phyloP scores from a whole-genome alignment of 2,113 vertebrate species.

The Isurus oxyrinchus region DNA sequence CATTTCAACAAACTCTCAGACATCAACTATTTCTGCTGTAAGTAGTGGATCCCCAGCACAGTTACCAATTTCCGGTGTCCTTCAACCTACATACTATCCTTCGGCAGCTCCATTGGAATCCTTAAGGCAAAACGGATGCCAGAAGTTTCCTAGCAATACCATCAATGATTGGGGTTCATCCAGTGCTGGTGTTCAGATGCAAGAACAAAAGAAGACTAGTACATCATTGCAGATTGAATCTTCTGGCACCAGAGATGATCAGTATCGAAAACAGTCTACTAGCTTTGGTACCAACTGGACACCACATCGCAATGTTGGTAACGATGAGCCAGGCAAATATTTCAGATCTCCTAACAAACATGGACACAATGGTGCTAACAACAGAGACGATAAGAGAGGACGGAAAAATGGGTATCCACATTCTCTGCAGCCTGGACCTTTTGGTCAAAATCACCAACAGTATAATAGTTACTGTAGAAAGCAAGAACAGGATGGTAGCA shows the following conservation, averaged over 20 bases:
- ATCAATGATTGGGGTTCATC: constrained; percentile 37
- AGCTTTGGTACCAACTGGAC: constrained; percentile 28
- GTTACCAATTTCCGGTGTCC: constrained; percentile 25
- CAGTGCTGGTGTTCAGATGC: constrained; percentile 32
- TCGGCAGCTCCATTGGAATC: constrained; percentile 39
- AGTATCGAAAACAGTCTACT: background rate
- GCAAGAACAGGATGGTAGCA: constrained; percentile 36
- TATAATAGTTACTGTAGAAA: constrained; percentile 35
- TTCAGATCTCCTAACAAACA: constrained; percentile 42
- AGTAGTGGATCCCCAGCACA: constrained; percentile 30
- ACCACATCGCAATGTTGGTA: background rate
- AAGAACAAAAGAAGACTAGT: background rate
- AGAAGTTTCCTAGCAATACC: constrained; percentile 5
- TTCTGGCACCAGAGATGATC: background rate
- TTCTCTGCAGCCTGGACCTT: constrained; percentile 3
- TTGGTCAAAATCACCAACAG: constrained; percentile 21
- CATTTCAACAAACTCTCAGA: constrained; percentile 35
- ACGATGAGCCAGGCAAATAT: constrained; percentile 39
- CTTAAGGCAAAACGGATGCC: constrained; percentile 42
- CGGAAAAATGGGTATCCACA: constrained; percentile 45
- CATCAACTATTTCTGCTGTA: constrained; percentile 39
- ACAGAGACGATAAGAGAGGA: constrained; percentile 37
- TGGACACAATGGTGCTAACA: constrained; percentile 31
- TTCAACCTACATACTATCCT: constrained; percentile 41
- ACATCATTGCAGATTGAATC: background rate